Evolutionary conservation across 2,888 invertebrate genomes (phyloP).

Genomic region (Chloroclystis v-ata): DNA sequence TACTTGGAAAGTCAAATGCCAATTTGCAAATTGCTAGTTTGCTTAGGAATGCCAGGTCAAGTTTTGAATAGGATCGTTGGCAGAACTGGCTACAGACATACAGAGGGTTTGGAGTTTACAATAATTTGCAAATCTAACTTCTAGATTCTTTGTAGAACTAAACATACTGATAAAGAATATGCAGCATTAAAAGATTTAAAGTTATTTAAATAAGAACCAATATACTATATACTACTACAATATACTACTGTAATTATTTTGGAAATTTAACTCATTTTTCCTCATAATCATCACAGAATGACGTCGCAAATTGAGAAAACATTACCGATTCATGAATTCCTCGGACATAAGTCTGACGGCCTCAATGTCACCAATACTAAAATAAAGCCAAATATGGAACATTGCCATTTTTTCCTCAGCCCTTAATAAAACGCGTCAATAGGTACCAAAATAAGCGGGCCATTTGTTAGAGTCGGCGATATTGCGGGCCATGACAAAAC

Average conservation of each 20-base stretch:
- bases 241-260: no score
- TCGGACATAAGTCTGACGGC: neutral
- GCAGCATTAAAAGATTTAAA: no score
- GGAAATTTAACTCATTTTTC: no score
- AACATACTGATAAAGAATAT: no score
- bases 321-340: no score
- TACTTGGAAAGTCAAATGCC: neutral
- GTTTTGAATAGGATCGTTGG: constrained; percentile 4
- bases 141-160: no score
- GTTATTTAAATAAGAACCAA: no score
- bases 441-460: constrained; percentile 10
- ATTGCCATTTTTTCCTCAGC: neutral
- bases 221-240: no score
- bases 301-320: no score
- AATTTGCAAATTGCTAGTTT: constrained; percentile 1
- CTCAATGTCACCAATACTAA: neutral
- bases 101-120: no score
- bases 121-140: no score
- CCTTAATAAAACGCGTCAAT: constrained; percentile 12
- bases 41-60: constrained; percentile 8
- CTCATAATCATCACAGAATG: no score
- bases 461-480: constrained; percentile 35
- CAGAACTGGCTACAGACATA: neutral
- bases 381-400: constrained; percentile 2
- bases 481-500: constrained; percentile 44